These are phyloP conservation scores for Acleris cristana DNA, from an alignment of 2,888 invertebrate genomes.

Conservation along the genomic window DNA sequence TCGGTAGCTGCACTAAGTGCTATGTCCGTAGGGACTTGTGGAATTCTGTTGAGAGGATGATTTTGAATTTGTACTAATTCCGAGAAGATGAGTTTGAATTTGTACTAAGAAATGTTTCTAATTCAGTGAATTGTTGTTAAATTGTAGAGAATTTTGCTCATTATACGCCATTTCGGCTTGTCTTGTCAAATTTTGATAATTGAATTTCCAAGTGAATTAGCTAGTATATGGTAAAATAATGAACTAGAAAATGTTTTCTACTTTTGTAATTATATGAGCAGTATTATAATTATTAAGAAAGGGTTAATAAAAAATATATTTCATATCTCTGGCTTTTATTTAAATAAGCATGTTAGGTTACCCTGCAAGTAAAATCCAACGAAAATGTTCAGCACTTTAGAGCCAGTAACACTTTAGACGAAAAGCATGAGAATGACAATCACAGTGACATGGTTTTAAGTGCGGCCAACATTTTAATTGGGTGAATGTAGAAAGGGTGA, in stretches of 20 bases:
- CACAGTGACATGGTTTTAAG: no score
- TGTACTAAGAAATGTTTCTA: background rate
- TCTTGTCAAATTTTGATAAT: constrained; percentile 8
- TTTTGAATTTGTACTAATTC: constrained; percentile 6
- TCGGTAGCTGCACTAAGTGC: constrained; percentile 44
- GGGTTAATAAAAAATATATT: constrained; percentile 24
- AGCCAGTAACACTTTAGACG: no score
- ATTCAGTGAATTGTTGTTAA: constrained; percentile 14
- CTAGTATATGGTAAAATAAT: constrained; percentile 18
- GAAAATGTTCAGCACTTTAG: no score
- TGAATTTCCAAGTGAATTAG: constrained; percentile 3
- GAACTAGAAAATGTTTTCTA: constrained; percentile 32
- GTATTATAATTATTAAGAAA: constrained; percentile 38
- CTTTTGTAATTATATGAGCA: constrained; percentile 38
- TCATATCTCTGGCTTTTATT: constrained; percentile 29
- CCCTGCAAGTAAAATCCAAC: no score
- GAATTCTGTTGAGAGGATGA: constrained; percentile 20
- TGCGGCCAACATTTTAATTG: no score
- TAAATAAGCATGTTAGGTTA: background rate
- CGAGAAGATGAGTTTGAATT: constrained; percentile 17
- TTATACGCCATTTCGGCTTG: constrained; percentile 33
- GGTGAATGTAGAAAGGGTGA: no score
- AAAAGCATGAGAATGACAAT: no score
- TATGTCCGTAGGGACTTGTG: constrained; percentile 19
- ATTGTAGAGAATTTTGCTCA: constrained; percentile 24